phyloP scores from a whole-genome alignment of 1,140 invertebrate species.

The Scaptomyza hsui region DNA sequence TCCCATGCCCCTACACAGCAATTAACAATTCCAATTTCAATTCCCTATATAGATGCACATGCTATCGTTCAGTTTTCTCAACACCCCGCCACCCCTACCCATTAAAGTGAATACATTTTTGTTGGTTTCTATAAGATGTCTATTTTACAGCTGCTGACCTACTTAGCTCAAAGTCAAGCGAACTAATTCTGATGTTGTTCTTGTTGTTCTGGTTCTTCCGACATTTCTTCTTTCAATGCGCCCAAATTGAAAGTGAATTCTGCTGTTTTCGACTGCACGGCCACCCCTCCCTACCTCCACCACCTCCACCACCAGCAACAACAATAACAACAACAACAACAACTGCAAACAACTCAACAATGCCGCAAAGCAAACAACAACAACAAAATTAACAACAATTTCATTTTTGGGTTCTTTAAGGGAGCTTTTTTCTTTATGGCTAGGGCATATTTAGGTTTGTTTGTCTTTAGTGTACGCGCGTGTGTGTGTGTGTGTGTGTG shows the following conservation, averaged over 20 bases:
- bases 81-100: neutral
- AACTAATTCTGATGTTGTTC: conserved; percentile 45
- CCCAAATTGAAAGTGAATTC: conserved; percentile 78
- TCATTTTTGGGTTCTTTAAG: conserved; percentile 62
- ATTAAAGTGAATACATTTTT: conserved; percentile 17
- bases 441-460: conserved; percentile 71
- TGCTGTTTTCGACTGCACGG: conserved; percentile 63
- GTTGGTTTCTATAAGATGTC: conserved; percentile 58
- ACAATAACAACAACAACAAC: conserved; percentile 3
- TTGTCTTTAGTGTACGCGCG: conserved; percentile 36
- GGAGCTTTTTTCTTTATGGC: conserved; percentile 64
- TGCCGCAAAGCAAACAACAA: conserved; percentile 74
- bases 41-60: conserved; percentile 26
- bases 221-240: conserved; percentile 61
- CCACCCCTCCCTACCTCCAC: neutral
- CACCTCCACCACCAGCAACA: neutral
- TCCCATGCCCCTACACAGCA: neutral
- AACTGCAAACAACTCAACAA: conserved; percentile 72
- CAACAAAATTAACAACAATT: conserved; percentile 79
- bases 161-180: conserved; percentile 76
- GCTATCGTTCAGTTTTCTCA: conserved; percentile 3
- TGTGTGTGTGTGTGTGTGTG: conserved; percentile 40
- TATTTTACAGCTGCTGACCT: conserved; percentile 81
- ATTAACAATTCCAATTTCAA: conserved; percentile 20
- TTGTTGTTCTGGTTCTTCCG: conserved; percentile 29